Base-by-base conservation (phyloP, 2,113 vertebrate species). In the Apodemus speciosus region DNA sequence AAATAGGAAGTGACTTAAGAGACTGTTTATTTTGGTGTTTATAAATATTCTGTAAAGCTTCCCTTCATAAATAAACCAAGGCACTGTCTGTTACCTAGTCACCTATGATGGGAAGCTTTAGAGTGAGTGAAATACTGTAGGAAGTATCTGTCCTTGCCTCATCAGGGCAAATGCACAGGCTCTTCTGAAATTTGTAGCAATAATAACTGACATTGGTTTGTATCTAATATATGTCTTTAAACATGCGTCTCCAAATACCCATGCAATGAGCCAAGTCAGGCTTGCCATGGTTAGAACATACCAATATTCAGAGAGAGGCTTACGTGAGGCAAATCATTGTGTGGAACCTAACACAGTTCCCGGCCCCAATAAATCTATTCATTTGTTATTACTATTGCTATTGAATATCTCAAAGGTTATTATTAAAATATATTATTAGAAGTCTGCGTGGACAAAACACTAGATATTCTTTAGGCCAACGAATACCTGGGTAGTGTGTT, bases 351-450 rank as follows among this genome's bases (percentile, higher is more conserved):
- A 66, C 30, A 58, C 10, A 53, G 15, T 35, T 1, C 2, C 0
- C 84, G 66, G 53, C 56, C 32, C 58, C 80, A 25, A 40, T 38
- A 68, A 90, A n/a, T 72, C 27, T 32, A 66, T 53, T 15, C 40
- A 64, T 85, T 53, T 93, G 38, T 46, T 89, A 38, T 53, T 43
- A 10, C 35, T 91, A 18, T 16, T 71, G 2, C 16, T 86, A 49
- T 58, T 95, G n/a, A 43, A 3, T 87, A 91, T 77, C 20, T 77
- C 89, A 72, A 92, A 46, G 14, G 43, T 83, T 68, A n/a, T 71
- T 16, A 56, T 85, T 79, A 93, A 86, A 73, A 79, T 35, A 49
- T 90, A 62, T 32, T 90, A 68, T 43, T 83, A 2, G 71, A 68
- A 76, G 71, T 92, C 3, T 3, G 94, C 85, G 77, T 18, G 53